Evolutionary conservation across 2,888 invertebrate genomes (phyloP).

Genomic region (Blera fallax): DNA sequence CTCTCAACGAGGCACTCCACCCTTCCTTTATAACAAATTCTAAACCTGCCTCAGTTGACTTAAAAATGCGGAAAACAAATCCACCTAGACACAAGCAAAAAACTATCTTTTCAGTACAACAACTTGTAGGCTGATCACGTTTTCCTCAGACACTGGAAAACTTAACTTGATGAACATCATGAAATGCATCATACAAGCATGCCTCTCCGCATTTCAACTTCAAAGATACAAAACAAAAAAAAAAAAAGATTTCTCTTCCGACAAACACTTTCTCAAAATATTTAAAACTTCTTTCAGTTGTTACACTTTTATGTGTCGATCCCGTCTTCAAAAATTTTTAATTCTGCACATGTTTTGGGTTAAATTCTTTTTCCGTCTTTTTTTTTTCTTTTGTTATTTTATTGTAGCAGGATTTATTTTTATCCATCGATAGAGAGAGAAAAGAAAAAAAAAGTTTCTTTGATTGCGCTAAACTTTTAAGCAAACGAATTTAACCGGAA

Average conservation of each 20-base stretch:
- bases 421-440: background rate
- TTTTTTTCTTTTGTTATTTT: background rate
- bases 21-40: background rate
- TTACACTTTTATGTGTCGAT: constrained; percentile 34
- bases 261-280: constrained; percentile 53
- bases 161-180: constrained; percentile 20
- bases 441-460: background rate
- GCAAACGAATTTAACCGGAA: constrained; percentile 36
- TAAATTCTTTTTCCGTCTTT: background rate
- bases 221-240: background rate
- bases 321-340: constrained; percentile 1
- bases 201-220: constrained; percentile 48
- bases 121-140: constrained; percentile 57
- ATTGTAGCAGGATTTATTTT: background rate
- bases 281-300: constrained; percentile 16
- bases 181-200: constrained; percentile 40
- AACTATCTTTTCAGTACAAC: background rate
- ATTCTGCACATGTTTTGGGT: constrained; percentile 38
- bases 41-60: constrained; percentile 6
- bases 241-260: constrained; percentile 39
- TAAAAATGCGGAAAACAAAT: constrained; percentile 57
- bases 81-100: background rate
- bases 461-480: constrained; percentile 1
- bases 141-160: constrained; percentile 10
- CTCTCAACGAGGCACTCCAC: background rate